Percentiles rank a stretch among this genome's conserved stretches.
Evolutionary conservation across 2,797 vertebrate genomes (phyloP).

Genomic region (Propithecus perrieri): DNA sequence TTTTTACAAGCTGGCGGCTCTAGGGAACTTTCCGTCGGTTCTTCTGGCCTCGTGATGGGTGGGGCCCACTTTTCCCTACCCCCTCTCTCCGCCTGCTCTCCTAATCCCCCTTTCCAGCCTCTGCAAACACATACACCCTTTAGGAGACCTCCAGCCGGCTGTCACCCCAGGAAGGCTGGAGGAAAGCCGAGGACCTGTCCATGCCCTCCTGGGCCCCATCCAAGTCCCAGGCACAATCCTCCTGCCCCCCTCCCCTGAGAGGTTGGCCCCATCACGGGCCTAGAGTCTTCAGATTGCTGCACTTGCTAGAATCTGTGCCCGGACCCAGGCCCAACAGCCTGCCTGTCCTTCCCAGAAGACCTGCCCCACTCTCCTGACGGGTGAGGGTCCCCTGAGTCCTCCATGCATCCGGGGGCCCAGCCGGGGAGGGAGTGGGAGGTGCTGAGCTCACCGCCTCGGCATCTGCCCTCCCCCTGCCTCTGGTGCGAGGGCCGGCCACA

Average conservation of each 20-base stretch:
- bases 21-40: slow-evolving; percentile 82
- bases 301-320: background rate
- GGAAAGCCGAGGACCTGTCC: background rate
- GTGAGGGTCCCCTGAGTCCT: slow-evolving; percentile 67
- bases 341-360: background rate
- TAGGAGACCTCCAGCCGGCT: slow-evolving; percentile 34
- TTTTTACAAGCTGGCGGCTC: slow-evolving; percentile 86
- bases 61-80: slow-evolving; percentile 77
- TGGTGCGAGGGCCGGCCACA: slow-evolving; percentile 73
- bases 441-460: slow-evolving; percentile 81
- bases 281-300: background rate
- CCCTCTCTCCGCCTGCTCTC: slow-evolving; percentile 66
- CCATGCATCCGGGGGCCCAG: slow-evolving; percentile 24
- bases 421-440: slow-evolving; percentile 65
- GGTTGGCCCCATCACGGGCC: background rate
- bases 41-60: slow-evolving; percentile 81
- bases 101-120: slow-evolving; percentile 40
- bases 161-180: slow-evolving; percentile 19
- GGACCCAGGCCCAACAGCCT: background rate
- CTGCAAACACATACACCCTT: slow-evolving; percentile 38
- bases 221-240: background rate
- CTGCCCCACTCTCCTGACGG: slow-evolving; percentile 46
- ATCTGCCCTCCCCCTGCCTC: slow-evolving; percentile 76
- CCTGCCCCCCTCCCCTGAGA: background rate
- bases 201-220: background rate